These are phyloP conservation scores for Phymorhynchus buccinoides DNA, from an alignment of 1,140 invertebrate species.

Conservation along the genomic window DNA sequence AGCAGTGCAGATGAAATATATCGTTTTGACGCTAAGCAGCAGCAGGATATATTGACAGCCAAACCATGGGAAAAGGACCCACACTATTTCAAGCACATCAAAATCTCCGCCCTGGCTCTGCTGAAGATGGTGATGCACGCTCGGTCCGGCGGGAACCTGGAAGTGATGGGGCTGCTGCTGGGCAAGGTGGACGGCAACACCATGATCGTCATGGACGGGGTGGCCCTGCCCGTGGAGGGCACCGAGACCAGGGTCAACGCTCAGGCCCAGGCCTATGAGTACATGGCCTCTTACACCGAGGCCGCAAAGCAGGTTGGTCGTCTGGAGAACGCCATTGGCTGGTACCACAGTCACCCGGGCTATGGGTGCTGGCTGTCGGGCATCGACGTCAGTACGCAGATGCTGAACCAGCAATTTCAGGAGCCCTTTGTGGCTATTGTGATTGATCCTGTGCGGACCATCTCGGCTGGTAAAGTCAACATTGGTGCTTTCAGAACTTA, in stretches of 20 bases:
- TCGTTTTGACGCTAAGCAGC: constrained; percentile 93
- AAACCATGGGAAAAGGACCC: constrained; percentile 99
- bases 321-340: constrained; percentile 98
- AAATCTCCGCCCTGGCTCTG: constrained; percentile 96
- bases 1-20: constrained; percentile 95
- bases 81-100: constrained; percentile 99
- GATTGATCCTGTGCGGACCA: constrained; percentile 98
- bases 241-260: constrained; percentile 99
- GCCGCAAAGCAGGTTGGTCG: constrained; percentile 93
- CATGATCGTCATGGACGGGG: constrained; percentile 95
- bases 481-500: constrained; percentile 99
- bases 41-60: constrained; percentile 94
- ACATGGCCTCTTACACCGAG: constrained; percentile 99
- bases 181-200: constrained; percentile 89
- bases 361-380: constrained; percentile 99
- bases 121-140: constrained; percentile 99
- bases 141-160: constrained; percentile 94
- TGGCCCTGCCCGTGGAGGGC: constrained; percentile 97
- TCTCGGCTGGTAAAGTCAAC: constrained; percentile 99
- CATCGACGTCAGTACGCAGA: constrained; percentile 99
- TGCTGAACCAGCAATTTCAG: constrained; percentile 99
- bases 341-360: constrained; percentile 99
- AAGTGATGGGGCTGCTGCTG: constrained; percentile 97
- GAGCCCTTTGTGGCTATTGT: constrained; percentile 99
- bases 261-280: constrained; percentile 99